Evolutionary conservation across 2,888 invertebrate genomes (phyloP).

Genomic region (Phortica okadai): DNA sequence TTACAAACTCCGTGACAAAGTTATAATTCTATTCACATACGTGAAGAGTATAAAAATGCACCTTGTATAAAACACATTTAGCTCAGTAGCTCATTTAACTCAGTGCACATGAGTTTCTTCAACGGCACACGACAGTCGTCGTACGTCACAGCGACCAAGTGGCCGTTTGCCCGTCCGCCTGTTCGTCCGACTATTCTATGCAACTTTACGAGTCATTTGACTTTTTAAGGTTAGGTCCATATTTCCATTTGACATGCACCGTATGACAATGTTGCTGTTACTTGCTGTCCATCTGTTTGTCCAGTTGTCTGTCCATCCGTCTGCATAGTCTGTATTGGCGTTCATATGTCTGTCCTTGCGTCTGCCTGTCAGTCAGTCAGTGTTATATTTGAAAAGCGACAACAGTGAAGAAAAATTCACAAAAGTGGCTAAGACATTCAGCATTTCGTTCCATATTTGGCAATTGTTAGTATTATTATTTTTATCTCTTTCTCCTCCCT

Average conservation of each 20-base stretch:
- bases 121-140: not conserved
- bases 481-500: not conserved
- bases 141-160: not conserved
- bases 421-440: constrained; percentile 12
- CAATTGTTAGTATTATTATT: not conserved
- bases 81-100: no score
- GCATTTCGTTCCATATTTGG: constrained; percentile 19
- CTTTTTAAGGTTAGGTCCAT: constrained; percentile 34
- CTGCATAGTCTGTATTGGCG: no score
- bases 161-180: not conserved
- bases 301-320: no score
- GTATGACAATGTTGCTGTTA: constrained; percentile 23
- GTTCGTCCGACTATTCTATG: no score
- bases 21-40: no score
- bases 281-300: not conserved
- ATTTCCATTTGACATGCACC: constrained; percentile 31
- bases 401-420: not conserved
- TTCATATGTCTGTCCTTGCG: not conserved
- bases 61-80: no score
- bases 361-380: constrained; percentile 13
- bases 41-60: no score
- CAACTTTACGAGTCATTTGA: not conserved
- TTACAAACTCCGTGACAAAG: no score
- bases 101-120: not conserved
- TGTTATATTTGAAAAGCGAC: constrained; percentile 7